These are phyloP conservation scores for Eumacrocentrus americanus DNA, from an alignment of 2,888 invertebrate genomes.

Conservation along the genomic window DNA sequence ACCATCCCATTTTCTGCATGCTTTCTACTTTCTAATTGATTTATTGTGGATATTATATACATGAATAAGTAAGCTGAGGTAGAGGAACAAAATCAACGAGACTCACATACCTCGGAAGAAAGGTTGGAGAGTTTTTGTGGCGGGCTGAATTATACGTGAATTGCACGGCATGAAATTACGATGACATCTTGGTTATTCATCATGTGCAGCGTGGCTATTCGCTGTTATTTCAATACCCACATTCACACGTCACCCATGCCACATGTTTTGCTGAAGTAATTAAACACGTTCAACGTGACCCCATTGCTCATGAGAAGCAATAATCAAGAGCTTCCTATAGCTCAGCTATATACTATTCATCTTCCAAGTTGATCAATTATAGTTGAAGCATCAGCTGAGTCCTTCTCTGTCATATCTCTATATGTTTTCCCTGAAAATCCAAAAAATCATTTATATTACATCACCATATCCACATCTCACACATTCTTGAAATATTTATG, in stretches of 20 bases:
- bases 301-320: too few species aligned
- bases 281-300: not conserved
- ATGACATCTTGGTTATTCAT: not conserved
- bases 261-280: not conserved
- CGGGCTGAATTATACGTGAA: not conserved
- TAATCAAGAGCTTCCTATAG: too few species aligned
- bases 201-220: not conserved
- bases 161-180: slow-evolving; percentile 1
- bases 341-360: too few species aligned
- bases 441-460: not conserved
- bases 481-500: not conserved
- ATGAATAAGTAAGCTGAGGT: too few species aligned
- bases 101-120: not conserved
- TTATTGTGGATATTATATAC: too few species aligned
- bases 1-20: too few species aligned
- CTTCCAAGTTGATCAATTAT: too few species aligned
- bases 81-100: too few species aligned
- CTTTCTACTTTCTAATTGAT: not conserved
- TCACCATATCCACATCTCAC: not conserved
- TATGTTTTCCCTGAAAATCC: not conserved
- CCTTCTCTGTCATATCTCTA: too few species aligned
- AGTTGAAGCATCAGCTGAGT: too few species aligned
- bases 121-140: not conserved
- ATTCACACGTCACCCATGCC: not conserved
- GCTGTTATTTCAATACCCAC: not conserved